Evolutionary conservation across 2,113 vertebrate species (phyloP), one percentile per base, ranked within the genome.

Genomic region (Atrichornis clamosus): DNA sequence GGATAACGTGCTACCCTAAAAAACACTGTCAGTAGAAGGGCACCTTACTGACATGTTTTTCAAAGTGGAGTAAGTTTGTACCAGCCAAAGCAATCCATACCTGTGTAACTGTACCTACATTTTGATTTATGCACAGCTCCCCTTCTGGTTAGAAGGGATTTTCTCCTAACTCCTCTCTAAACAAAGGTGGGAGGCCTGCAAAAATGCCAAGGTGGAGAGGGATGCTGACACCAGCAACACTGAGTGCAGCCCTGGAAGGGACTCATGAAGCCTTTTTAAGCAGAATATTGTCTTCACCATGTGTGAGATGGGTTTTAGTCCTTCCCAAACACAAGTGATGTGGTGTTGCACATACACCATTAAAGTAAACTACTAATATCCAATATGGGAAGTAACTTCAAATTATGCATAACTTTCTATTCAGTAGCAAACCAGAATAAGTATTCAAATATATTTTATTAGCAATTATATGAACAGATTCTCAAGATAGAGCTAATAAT

Each of bases 1-100:
- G 33, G 53, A 18, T 20, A 69, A 37, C 11, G 39, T 0, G 2
- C 17, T 62, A 17, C 3, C 60, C 65, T 27, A 74, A 78, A n/a
- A 73, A 53, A 11, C 14, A 17, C 4, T 4, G 15, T 6, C 20
- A 19, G 13, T 0, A 18, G 11, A 32, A 30, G 15, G 15, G 16
- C 39, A 72, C 47, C n/a, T 42, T 5, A 23, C 7, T 35, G 46
- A 30, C 56, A 85, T 4, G 0, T 13, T 64, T 63, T 62, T 44
- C 4, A 1, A 33, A 39, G 20, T 12, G 33, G 8, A 80, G 3
- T 11, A n/a, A 52, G 6, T 19, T 2, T 37, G 39, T 32, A 60
- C 26, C 44, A 93, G 49, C 23, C 52, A 41, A 68, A 87, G 44
- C 9, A 50, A 67, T 13, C 44, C 41, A 15, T 2, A 22, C 1